Conservation (phyloP, 1,140 invertebrate species). For the Ladona fulva region DNA sequence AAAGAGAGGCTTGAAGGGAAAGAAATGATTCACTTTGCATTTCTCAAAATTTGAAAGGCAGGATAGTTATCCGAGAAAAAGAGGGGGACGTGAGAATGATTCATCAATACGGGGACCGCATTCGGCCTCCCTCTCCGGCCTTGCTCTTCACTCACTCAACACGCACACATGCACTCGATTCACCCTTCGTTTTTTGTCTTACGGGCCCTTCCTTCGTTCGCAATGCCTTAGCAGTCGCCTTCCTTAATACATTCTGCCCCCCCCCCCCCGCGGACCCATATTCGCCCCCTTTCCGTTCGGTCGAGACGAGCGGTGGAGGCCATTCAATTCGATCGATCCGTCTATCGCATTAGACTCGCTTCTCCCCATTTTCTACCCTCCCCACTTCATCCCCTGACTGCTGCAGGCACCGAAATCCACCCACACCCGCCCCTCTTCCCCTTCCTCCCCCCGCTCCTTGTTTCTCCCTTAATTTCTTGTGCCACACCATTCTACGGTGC, state of each 20-base stretch:
- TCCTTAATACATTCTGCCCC: neutral
- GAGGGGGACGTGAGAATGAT: too few species aligned
- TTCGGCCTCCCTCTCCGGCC: too few species aligned
- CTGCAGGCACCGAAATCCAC: slow-evolving; percentile 21
- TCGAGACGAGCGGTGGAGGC: neutral
- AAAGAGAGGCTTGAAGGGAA: too few species aligned
- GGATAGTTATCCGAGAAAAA: too few species aligned
- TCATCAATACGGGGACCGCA: too few species aligned
- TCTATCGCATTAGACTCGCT: neutral
- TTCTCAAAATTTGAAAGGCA: too few species aligned
- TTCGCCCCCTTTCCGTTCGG: neutral
- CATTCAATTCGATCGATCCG: neutral
- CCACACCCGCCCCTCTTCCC: neutral
- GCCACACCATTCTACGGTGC: too few species aligned
- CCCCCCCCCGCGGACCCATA: neutral
- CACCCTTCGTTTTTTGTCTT: neutral
- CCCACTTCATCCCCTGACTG: slow-evolving; percentile 20
- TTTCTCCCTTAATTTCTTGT: too few species aligned
- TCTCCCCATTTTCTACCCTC: neutral
- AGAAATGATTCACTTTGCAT: too few species aligned
- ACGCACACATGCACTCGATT: neutral
- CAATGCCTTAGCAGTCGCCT: neutral
- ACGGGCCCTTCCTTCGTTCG: neutral
- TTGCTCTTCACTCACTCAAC: neutral
- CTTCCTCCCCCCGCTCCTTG: neutral